Percentiles rank a stretch among this genome's conserved stretches.
Conservation (phyloP, 2,113 vertebrate species). For the Perognathus longimembris region DNA sequence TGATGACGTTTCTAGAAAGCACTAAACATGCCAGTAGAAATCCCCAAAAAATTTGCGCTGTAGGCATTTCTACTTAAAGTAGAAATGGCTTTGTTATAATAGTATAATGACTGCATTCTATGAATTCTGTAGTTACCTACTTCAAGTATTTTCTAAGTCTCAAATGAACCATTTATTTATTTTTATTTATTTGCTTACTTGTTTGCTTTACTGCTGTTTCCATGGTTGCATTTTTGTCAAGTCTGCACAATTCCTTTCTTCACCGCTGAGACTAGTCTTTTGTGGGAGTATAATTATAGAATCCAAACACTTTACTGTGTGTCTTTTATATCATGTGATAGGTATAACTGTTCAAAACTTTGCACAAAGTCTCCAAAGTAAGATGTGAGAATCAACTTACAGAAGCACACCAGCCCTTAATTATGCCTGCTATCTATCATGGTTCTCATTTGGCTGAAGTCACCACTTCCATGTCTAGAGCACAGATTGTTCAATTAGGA, state of each 20-base stretch:
- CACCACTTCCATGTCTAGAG: background rate
- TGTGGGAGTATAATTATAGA: slow-evolving; percentile 31
- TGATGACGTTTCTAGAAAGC: background rate
- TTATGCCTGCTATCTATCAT: background rate
- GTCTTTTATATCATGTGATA: slow-evolving; percentile 2
- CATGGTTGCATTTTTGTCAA: background rate
- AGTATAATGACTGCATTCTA: background rate
- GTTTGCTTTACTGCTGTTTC: background rate
- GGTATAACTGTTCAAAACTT: slow-evolving; percentile 52
- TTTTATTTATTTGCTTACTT: background rate
- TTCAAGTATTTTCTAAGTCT: background rate
- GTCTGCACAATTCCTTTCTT: background rate
- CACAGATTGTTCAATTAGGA: background rate
- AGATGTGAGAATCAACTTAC: background rate
- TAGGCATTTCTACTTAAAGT: background rate
- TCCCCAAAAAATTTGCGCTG: background rate
- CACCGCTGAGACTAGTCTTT: background rate
- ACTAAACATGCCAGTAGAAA: background rate
- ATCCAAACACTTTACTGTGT: slow-evolving; percentile 39
- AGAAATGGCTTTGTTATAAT: background rate
- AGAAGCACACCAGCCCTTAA: background rate
- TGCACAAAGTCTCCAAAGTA: slow-evolving; percentile 63
- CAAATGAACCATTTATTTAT: background rate
- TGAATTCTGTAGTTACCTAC: background rate
- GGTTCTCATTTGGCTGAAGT: background rate